Evolutionary conservation across 2,113 vertebrate species (phyloP).

Genomic region (Catharus fuscescens): DNA sequence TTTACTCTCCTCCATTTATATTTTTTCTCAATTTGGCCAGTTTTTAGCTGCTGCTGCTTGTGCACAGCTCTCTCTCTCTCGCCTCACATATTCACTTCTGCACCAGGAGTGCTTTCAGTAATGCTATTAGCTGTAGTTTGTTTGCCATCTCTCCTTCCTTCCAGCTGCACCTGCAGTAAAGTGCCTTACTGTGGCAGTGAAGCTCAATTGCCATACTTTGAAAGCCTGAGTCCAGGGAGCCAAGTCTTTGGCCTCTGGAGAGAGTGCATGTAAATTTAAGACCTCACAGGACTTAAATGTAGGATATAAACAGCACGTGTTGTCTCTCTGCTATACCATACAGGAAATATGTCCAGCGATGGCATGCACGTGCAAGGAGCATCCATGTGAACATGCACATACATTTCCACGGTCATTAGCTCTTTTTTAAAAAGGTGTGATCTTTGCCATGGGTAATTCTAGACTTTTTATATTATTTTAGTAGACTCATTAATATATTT

Average conservation of each 20-base stretch:
- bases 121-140: background rate
- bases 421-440: background rate
- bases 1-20: background rate
- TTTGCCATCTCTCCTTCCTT: background rate
- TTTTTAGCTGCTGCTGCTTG: background rate
- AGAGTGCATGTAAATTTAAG: background rate
- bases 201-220: background rate
- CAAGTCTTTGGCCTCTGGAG: background rate
- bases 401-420: rapidly evolving
- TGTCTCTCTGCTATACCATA: background rate
- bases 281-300: background rate
- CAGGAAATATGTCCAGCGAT: background rate
- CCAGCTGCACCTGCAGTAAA: background rate
- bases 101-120: background rate
- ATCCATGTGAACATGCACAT: background rate
- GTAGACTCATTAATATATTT: background rate
- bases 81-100: background rate
- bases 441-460: background rate
- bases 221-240: background rate
- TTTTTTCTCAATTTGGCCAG: background rate
- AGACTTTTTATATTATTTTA: background rate
- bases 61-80: background rate
- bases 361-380: background rate
- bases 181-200: background rate
- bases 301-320: rapidly evolving